Evolutionary conservation across 2,113 vertebrate genomes (phyloP), one percentile per base, ranked within the genome.

Genomic region (Carassius auratus): DNA sequence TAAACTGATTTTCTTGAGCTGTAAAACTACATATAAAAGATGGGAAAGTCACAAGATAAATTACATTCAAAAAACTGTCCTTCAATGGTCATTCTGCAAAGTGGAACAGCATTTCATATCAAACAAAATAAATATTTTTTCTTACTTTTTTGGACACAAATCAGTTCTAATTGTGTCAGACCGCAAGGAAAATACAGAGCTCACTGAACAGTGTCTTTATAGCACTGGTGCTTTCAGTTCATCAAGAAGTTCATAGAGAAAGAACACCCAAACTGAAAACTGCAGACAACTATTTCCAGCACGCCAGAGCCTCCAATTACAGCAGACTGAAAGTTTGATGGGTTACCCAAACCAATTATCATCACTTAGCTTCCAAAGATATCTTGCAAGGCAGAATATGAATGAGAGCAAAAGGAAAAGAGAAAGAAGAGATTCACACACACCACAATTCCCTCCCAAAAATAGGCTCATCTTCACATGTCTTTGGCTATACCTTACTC

Each of bases 401-500:
- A 45, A 62, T 88, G 61, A 66, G 13, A 13, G 8, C 59, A 45
- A 87, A 75, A 86, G 21, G 26, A 81, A 78, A 80, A 86, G 42
- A 61, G 17, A 33, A n/a, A 61, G 82, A 52, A 15, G 73, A 75
- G 62, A 83, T 55, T 50, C 33, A 80, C 77, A 79, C 9, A 75
- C 85, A 80, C 38, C 73, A 68, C 66, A 15, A 13, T 84, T 76
- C 68, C 42, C 48, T 36, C 55, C 42, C 38, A 83, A 85, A 66
- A 45, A 76, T 64, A 78, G 55, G 62, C 45, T 62, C 62, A 66
- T 84, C 78, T 50, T 75, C 76, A 33, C 1, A 8, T 76, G 14
- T 23, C 42, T 2, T 48, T 33, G 71, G 86, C 93, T 96, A 96
- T 96, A 99, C 98, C 96, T 99, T 99, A 90, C 96, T 99, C 93